Conservation (phyloP, 2,797 vertebrate species). For the Semaprochilodus insignis region DNA sequence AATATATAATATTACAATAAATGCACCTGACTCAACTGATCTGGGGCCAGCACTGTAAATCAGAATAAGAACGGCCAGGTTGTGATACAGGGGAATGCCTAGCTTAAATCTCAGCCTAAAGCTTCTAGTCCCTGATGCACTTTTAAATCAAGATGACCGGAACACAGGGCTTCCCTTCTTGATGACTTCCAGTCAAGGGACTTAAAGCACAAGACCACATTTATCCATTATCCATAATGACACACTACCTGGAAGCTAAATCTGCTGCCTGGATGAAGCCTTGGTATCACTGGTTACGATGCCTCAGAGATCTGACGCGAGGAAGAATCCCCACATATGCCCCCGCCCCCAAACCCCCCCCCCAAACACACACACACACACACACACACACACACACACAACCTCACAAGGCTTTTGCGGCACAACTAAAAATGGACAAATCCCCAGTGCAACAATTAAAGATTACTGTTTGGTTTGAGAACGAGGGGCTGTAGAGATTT, state of each 20-base stretch:
- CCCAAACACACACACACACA: no score
- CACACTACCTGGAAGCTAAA: neutral
- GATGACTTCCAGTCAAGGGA: conserved; percentile 17
- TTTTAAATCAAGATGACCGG: neutral
- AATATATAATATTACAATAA: neutral
- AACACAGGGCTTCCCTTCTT: conserved; percentile 6
- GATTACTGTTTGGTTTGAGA: neutral
- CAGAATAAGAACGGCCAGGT: neutral
- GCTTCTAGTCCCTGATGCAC: conserved; percentile 14
- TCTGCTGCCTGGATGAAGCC: neutral
- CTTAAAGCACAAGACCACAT: neutral
- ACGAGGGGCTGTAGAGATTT: neutral
- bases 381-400: no score
- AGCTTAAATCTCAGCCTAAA: conserved; percentile 1
- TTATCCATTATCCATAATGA: neutral
- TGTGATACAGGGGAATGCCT: neutral
- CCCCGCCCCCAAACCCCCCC: neutral
- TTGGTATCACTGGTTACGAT: conserved; percentile 1
- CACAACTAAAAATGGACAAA: conserved; percentile 6
- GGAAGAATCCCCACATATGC: conserved; percentile 2
- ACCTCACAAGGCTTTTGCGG: neutral
- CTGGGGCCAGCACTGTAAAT: neutral
- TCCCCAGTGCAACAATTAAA: conserved; percentile 1
- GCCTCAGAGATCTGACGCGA: neutral
- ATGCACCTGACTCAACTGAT: neutral